phyloP scores from a whole-genome alignment of 2,797 vertebrate species.

The Spondyliosoma cantharus region DNA sequence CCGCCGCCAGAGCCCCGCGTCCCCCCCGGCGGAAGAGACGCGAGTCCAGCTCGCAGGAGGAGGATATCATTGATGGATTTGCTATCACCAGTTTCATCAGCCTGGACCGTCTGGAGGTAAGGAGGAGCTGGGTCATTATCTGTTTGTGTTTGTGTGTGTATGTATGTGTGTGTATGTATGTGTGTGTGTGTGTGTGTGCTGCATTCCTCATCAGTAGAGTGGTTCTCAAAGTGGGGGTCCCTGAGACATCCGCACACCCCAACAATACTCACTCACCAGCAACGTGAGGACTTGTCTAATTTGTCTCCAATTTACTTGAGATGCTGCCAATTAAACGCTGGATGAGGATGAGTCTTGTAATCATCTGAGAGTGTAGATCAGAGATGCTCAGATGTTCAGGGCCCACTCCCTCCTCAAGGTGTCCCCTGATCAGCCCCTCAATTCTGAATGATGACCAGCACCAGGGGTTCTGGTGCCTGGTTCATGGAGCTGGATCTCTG shows the following conservation, averaged over 20 bases:
- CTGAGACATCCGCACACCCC: neutral
- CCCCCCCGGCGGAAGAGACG: slow-evolving; percentile 91
- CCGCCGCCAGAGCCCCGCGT: slow-evolving; percentile 86
- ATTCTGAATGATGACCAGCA: neutral
- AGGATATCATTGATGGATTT: slow-evolving; percentile 98
- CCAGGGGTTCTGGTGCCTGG: neutral
- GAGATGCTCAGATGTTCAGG: neutral
- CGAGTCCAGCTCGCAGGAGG: slow-evolving; percentile 95
- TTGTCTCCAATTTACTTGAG: slow-evolving; percentile 52
- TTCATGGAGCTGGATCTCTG: slow-evolving; percentile 6
- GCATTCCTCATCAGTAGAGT: slow-evolving; percentile 54
- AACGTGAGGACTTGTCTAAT: slow-evolving; percentile 43
- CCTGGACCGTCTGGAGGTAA: slow-evolving; percentile 95
- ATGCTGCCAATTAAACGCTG: slow-evolving; percentile 41
- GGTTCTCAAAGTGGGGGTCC: slow-evolving; percentile 46
- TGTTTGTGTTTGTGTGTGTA: slow-evolving; percentile 30
- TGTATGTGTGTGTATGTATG: slow-evolving; percentile 6
- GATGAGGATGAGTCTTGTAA: slow-evolving; percentile 18
- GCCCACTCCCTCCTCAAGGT: neutral
- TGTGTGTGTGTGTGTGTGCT: slow-evolving; percentile 33
- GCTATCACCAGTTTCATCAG: slow-evolving; percentile 95
- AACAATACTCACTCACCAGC: slow-evolving; percentile 7
- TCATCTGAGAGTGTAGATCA: slow-evolving; percentile 32
- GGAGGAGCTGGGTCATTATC: slow-evolving; percentile 63
- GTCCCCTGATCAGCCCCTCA: slow-evolving; percentile 12